Percentiles rank a stretch among this genome's conserved stretches.
These are phyloP conservation scores for Cichlasoma orientale DNA, from an alignment of 2,797 vertebrate species.

Conservation along the genomic window DNA sequence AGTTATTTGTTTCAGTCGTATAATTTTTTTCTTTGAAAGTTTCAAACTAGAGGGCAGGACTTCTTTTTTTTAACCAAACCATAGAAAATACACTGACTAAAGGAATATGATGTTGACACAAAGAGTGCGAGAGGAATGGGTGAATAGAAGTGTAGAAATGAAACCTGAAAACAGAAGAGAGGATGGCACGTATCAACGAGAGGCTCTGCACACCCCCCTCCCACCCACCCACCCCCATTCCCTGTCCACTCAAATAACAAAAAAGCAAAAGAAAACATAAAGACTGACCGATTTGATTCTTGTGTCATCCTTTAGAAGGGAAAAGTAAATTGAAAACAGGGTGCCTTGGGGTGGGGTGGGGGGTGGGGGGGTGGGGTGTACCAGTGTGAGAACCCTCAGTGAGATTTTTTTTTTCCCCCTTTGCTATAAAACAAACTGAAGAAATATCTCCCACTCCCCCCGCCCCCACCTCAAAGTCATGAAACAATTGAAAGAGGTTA, in stretches of 20 bases:
- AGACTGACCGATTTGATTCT: constrained; percentile 37
- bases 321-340: constrained; percentile 57
- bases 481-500: constrained; percentile 83
- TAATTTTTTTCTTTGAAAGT: constrained; percentile 67
- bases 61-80: constrained; percentile 54
- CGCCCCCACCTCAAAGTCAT: constrained; percentile 54
- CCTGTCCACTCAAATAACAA: constrained; percentile 42
- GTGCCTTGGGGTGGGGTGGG: constrained; percentile 34
- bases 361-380: constrained; percentile 66
- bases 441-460: constrained; percentile 69
- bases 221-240: constrained; percentile 11
- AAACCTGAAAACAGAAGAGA: constrained; percentile 61
- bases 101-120: constrained; percentile 49
- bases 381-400: constrained; percentile 75
- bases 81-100: constrained; percentile 61
- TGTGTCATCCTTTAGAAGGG: constrained; percentile 68
- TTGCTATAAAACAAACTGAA: constrained; percentile 83
- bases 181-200: constrained; percentile 79
- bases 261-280: constrained; percentile 24
- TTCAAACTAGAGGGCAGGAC: constrained; percentile 52
- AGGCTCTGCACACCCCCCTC: constrained; percentile 22
- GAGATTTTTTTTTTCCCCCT: constrained; percentile 54
- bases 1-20: constrained; percentile 55
- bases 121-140: constrained; percentile 32
- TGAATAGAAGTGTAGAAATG: constrained; percentile 53